Conservation (phyloP, 2,113 vertebrate genomes). For the Poeciliopsis turrubarensis region DNA sequence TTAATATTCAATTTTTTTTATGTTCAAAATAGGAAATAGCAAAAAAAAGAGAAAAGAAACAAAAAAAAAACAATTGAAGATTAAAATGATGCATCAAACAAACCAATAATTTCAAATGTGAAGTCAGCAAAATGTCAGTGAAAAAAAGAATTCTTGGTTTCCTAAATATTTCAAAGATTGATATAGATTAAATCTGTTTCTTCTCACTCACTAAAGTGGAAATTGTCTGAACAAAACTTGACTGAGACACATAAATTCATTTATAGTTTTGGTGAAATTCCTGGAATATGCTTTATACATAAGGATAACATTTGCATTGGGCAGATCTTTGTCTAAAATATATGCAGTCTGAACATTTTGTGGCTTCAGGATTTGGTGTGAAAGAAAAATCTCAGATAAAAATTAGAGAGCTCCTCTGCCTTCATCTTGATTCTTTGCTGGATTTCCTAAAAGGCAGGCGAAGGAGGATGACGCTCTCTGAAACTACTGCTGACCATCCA, state of each 20-base stretch:
- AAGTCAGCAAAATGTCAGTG: no score
- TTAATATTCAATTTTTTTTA: no score
- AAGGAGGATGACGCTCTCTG: slow-evolving; percentile 58
- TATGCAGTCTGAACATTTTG: neutral
- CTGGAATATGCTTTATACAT: neutral
- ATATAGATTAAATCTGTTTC: neutral
- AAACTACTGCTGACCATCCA: slow-evolving; percentile 64
- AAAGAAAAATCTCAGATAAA: neutral
- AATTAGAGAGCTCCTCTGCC: slow-evolving; percentile 7
- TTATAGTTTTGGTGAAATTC: neutral
- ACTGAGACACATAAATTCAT: neutral
- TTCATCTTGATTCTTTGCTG: slow-evolving; percentile 60
- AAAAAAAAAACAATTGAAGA: no score
- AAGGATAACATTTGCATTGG: no score
- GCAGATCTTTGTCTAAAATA: no score
- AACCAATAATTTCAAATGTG: no score
- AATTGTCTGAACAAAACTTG: slow-evolving; percentile 1
- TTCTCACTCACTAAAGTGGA: neutral
- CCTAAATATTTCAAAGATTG: neutral
- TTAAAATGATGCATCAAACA: no score
- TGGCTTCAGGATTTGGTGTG: neutral
- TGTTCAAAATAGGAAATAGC: no score
- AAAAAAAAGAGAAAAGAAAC: no score
- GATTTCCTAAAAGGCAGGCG: slow-evolving; percentile 34
- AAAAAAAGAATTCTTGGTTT: neutral